A percentile compares a stretch with the other conserved stretches of the same genome.
These are phyloP conservation scores for Mallateleia sp. DNA, from an alignment of 2,888 invertebrate species.

Conservation along the genomic window DNA sequence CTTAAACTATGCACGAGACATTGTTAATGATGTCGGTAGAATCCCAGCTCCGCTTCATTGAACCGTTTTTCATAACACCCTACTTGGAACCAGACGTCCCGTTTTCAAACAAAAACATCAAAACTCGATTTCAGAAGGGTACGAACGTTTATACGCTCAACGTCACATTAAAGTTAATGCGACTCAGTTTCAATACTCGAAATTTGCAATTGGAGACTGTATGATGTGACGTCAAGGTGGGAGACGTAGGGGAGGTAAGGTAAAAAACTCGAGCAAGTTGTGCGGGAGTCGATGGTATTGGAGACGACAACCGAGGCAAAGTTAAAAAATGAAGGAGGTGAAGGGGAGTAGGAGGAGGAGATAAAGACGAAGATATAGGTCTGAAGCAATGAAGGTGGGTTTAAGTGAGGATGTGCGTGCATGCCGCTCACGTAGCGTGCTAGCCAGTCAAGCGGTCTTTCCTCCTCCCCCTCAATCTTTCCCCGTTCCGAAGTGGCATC, in stretches of 20 bases:
- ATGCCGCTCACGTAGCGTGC: slow-evolving; percentile 89
- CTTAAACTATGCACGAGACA: slow-evolving; percentile 35
- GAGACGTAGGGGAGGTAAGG: slow-evolving; percentile 1
- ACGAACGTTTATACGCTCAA: slow-evolving; percentile 31
- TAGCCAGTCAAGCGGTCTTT: slow-evolving; percentile 80
- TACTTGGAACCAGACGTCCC: slow-evolving; percentile 40
- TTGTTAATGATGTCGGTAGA: slow-evolving; percentile 35
- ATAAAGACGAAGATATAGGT: slow-evolving; percentile 76
- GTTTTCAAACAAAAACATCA: slow-evolving; percentile 43
- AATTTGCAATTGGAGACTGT: slow-evolving; percentile 39
- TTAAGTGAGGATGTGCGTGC: slow-evolving; percentile 86
- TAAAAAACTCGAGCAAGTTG: slow-evolving; percentile 52
- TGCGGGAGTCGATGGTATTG: slow-evolving; percentile 74
- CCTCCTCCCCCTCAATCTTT: slow-evolving; percentile 70
- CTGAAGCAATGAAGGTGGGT: slow-evolving; percentile 54
- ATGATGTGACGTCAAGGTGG: slow-evolving; percentile 22
- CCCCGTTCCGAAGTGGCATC: slow-evolving; percentile 73
- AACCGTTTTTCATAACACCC: slow-evolving; percentile 23
- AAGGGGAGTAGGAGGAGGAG: slow-evolving; percentile 53
- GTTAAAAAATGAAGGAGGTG: slow-evolving; percentile 62
- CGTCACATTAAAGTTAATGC: slow-evolving; percentile 47
- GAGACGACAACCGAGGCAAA: slow-evolving; percentile 58
- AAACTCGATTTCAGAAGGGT: slow-evolving; percentile 42
- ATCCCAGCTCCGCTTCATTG: slow-evolving; percentile 4
- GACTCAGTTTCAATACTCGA: slow-evolving; percentile 8